These are phyloP conservation scores for Dallia pectoralis DNA, from an alignment of 2,797 vertebrate genomes.

Conservation along the genomic window DNA sequence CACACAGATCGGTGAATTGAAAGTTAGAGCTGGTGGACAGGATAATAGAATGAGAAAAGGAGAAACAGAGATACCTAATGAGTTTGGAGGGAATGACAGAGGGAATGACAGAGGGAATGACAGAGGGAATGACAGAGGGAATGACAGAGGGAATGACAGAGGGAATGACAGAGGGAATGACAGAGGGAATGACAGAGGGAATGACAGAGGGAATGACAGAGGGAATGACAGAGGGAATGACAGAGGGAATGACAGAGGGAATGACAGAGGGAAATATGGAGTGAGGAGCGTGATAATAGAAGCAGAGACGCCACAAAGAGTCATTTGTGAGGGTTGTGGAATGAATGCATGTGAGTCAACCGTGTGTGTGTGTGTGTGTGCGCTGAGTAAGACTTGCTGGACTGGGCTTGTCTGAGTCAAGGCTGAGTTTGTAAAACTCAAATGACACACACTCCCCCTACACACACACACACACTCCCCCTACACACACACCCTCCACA, in stretches of 20 bases:
- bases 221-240: not conserved
- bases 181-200: not conserved
- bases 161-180: not conserved
- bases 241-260: conserved; percentile 40
- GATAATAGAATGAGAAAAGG: not conserved
- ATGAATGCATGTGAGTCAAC: conserved; percentile 32
- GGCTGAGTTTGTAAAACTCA: not conserved
- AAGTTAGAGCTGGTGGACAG: not conserved
- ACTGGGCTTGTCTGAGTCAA: conserved; percentile 32
- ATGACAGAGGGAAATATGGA: conserved; percentile 16
- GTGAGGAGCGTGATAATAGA: too few species aligned
- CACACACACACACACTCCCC: conserved; percentile 42
- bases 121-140: not conserved
- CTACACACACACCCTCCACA: conserved; percentile 50
- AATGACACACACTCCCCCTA: not conserved
- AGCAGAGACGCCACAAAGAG: conserved; percentile 15
- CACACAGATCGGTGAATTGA: not conserved
- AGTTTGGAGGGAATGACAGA: conserved; percentile 8
- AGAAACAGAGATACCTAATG: conserved; percentile 4
- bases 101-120: not conserved
- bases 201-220: too few species aligned
- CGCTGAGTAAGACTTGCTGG: conserved; percentile 33
- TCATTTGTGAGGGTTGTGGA: conserved; percentile 41
- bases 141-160: conserved; percentile 6
- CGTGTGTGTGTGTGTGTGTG: conserved; percentile 7